Evolutionary conservation across 2,113 vertebrate species (phyloP), one percentile per base, ranked within the genome.

Genomic region (Lathamus discolor): DNA sequence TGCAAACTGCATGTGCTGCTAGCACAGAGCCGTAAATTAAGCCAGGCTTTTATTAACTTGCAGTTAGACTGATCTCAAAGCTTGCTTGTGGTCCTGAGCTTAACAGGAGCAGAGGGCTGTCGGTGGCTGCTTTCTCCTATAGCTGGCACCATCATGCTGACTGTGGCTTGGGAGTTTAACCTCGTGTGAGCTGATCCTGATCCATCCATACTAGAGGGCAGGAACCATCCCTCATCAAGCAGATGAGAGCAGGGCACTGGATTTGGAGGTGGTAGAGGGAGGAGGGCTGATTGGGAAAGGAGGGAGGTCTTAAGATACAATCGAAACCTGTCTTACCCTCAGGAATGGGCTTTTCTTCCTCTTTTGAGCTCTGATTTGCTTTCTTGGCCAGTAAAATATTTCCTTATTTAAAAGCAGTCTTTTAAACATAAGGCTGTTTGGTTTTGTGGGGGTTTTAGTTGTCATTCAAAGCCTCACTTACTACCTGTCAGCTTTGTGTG

Each of bases 371-470:
- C 69, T 2, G 20, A 4, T 18, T 18, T 12, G 66, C 54, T 83
- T 16, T 44, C 55, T 57, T 29, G 54, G n/a, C 75, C 19, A 5
- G 7, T 13, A 7, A 43, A 25, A 11, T 19, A 23, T 14, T 87
- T 59, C 75, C 51, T 29, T 20, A 0, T 2, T 44, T 88, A 35
- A 79, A 67, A 9, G 0, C n/a, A 2, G 44, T 0, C 1, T 66
- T 78, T 55, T 9, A 35, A 16, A 78, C 49, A 31, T 29, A 13
- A 14, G 29, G 49, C 62, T 62, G 11, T 46, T 70, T 6, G 67
- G 20, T 29, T 37, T 29, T 2, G 43, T 6, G 27, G 52, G 11
- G 6, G 9, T 6, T 13, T 28, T 4, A 39, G 16, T 37, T 69
- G 35, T 46, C 33, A 24, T 59, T 54, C 22, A 8, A 6, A 80